Evolutionary conservation across 2,888 invertebrate genomes (phyloP).

Genomic region (Tinea pellionella): DNA sequence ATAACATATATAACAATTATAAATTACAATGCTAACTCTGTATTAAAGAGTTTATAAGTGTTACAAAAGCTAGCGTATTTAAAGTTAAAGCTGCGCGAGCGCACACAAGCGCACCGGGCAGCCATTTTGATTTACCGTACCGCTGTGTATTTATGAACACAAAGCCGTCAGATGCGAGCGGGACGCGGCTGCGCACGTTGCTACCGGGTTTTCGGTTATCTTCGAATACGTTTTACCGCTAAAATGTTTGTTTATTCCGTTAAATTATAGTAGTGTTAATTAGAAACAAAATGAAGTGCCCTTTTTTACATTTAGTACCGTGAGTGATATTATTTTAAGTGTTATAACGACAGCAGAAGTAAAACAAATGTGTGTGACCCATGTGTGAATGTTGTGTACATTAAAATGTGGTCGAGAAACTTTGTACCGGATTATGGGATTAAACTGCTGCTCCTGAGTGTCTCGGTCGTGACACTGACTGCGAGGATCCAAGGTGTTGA

Average conservation of each 20-base stretch:
- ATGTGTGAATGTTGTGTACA: conserved; percentile 71
- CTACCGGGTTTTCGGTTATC: conserved; percentile 31
- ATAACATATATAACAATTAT: background rate
- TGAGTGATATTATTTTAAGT: conserved; percentile 46
- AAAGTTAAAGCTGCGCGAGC: conserved; percentile 34
- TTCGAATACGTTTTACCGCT: conserved; percentile 51
- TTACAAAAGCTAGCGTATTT: background rate
- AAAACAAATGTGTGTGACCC: conserved; percentile 69
- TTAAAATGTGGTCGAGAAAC: conserved; percentile 77
- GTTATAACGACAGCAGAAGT: conserved; percentile 16
- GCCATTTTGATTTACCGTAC: conserved; percentile 69
- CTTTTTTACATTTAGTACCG: conserved; percentile 65
- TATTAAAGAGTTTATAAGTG: background rate
- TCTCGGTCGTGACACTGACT: conserved; percentile 54
- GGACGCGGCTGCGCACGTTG: conserved; percentile 67
- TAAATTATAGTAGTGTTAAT: conserved; percentile 54
- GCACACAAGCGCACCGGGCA: conserved; percentile 48
- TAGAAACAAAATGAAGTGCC: conserved; percentile 69
- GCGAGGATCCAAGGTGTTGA: conserved; percentile 65
- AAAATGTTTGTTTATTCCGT: conserved; percentile 55
- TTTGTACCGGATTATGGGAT: conserved; percentile 76
- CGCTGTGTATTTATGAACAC: conserved; percentile 67
- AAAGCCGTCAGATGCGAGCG: conserved; percentile 70
- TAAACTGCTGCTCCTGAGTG: conserved; percentile 62
- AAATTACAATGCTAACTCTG: background rate